Conservation (phyloP, 2,113 vertebrate species). For the Atrichornis clamosus region DNA sequence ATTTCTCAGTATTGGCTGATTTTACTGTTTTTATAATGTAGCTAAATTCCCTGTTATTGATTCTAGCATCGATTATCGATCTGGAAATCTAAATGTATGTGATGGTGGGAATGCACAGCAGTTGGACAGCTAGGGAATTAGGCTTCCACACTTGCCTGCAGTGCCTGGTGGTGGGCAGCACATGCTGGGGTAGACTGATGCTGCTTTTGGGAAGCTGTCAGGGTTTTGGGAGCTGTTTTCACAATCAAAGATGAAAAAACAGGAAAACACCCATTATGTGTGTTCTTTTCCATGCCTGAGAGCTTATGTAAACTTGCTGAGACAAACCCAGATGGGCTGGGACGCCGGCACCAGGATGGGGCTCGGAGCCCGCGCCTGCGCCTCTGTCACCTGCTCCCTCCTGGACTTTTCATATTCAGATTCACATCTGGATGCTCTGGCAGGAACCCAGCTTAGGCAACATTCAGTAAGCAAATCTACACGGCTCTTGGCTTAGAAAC, state of each 20-base stretch:
- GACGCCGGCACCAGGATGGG: neutral
- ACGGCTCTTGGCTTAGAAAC: neutral
- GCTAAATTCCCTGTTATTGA: slow-evolving; percentile 70
- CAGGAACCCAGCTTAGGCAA: neutral
- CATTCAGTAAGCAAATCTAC: neutral
- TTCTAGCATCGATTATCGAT: slow-evolving; percentile 62
- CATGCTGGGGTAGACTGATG: neutral
- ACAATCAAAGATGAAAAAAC: neutral
- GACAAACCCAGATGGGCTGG: neutral
- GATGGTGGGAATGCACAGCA: neutral
- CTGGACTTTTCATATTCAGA: slow-evolving; percentile 54
- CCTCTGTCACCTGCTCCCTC: slow-evolving; percentile 31
- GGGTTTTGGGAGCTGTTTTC: neutral
- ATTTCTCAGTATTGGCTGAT: slow-evolving; percentile 68
- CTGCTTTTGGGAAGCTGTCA: neutral
- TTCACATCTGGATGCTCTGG: slow-evolving; percentile 57
- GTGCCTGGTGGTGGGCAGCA: neutral
- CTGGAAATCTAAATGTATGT: slow-evolving; percentile 58
- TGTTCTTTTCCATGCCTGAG: neutral
- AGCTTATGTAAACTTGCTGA: neutral
- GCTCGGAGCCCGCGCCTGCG: neutral
- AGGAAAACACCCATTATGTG: neutral
- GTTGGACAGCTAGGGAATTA: neutral
- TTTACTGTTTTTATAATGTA: slow-evolving; percentile 63
- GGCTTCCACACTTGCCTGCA: neutral